Base-by-base conservation (phyloP, 2,797 vertebrate species). In the Rhyacichthys aspro region DNA sequence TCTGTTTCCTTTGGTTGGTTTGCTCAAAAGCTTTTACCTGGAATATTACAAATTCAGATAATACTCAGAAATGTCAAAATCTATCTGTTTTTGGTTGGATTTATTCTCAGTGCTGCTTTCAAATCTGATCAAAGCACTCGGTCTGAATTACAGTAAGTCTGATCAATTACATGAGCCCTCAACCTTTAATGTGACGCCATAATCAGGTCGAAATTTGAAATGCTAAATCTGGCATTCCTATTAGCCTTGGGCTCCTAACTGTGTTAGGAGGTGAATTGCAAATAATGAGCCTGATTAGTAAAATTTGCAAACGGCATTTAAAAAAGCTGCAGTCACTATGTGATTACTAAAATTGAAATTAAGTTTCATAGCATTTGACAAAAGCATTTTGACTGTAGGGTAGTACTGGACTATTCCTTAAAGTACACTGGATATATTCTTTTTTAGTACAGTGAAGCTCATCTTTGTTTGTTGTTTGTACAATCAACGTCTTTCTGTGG, bases 181-280 rank as follows among this genome's bases (percentile, higher is more conserved):
- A 17, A 43, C 23, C 37, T 54, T 54, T 54, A 28, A 36, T 48
- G 2, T 15, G 37, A 8, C 4, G 1, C 36, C 8, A 14, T 48
- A 10, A 15, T 38, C 3, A 19, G 7, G 9, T 62, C 36, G 15
- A 5, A 17, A 34, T 55, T 48, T 56, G 0, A 57, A 39, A 54
- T 41, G 36, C 37, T 41, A 54, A 54, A 54, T 38, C 3, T 17
- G 37, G 16, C 34, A 7, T 65, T 69, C 47, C 53, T 60, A 50
- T 74, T 60, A 52, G 37, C 49, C 33, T 52, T 52, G 12, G 15
- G n/a, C 4, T 33, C 10, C 8, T 34, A 15, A 17, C 17, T 50
- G 47, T 50, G 33, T 9, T 12, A 17, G 32, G 32, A 16, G n/a
- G 34, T 52, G 37, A 52, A 37, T 52, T 52, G 18, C 7, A 37